Base-by-base conservation (phyloP, 2,888 invertebrate genomes). In the Acronicta psi region DNA sequence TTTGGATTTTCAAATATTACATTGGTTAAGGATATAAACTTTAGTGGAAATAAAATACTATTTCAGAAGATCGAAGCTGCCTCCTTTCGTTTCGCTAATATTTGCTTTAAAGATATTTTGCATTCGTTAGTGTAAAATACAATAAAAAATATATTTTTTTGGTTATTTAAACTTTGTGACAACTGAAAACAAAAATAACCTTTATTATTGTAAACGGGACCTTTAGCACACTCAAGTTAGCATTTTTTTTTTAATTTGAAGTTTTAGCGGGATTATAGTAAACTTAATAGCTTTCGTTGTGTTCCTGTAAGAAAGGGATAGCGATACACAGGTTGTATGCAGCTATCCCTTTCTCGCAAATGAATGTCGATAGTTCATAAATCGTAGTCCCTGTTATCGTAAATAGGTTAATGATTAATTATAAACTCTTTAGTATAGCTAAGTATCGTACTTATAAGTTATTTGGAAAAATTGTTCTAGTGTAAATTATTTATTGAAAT, bases 361-460 rank as follows among this genome's bases (percentile, higher is more conserved):
- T 1, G 34, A 31, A 34, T n/a, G 5, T 5, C 7, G 6, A 34
- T 29, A 11, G 25, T 29, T 29, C 10, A 10, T 10, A 29, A 2
- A 34, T 34, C 34, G n/a, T n/a, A 34, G 34, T 34, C 6, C 7
- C 40, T 17, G 46, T 37, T 41, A 41, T 63, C 54, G 18, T 49
- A 18, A 41, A 49, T 69, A 69, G 54, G 57, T 45, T 66, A 50
- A 69, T 59, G 18, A 60, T 60, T 70, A 63, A 59, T 51, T 50
- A 62, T 53, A 59, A 64, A 70, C 66, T 69, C 59, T 71, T 63
- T 70, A 69, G 71, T 51, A 36, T 55, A 65, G 8, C 49, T 70
- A 69, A 66, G 67, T 58, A 37, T 62, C 43, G 54, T 62, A 69
- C 38, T 37, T 57, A 47, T 66, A 66, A 57, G 66, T 47, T 55